phyloP scores from a whole-genome alignment of 2,888 invertebrate species.

The Drosophila kambysellisi region DNA sequence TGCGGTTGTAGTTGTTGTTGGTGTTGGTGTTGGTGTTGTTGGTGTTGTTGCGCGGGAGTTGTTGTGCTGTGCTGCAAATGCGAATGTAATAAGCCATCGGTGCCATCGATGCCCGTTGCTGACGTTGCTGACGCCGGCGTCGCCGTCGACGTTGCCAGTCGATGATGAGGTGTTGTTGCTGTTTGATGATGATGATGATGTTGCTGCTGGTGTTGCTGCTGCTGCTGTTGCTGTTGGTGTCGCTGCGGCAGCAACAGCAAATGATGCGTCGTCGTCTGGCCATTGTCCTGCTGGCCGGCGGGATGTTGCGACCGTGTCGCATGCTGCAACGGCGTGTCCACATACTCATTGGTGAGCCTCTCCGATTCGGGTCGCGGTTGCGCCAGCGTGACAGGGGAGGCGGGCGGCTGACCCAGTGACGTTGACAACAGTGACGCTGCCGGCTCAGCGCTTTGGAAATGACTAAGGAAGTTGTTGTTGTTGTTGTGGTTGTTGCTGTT shows the following conservation, averaged over 20 bases:
- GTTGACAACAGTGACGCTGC: slow-evolving; percentile 70
- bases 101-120: slow-evolving; percentile 82
- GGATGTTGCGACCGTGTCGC: slow-evolving; percentile 85
- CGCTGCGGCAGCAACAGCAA: slow-evolving; percentile 87
- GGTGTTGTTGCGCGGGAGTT: slow-evolving; percentile 49
- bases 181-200: slow-evolving; percentile 78
- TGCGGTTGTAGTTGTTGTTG: slow-evolving; percentile 42
- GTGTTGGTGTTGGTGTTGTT: slow-evolving; percentile 40
- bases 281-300: slow-evolving; percentile 85
- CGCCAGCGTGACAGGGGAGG: slow-evolving; percentile 86
- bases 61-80: slow-evolving; percentile 56
- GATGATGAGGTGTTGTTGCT: slow-evolving; percentile 61
- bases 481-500: slow-evolving; percentile 27
- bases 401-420: slow-evolving; percentile 76
- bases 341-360: slow-evolving; percentile 95
- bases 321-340: slow-evolving; percentile 91
- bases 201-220: slow-evolving; percentile 86
- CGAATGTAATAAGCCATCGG: slow-evolving; percentile 85
- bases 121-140: slow-evolving; percentile 51
- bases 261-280: slow-evolving; percentile 86
- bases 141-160: slow-evolving; percentile 53
- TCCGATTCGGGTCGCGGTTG: slow-evolving; percentile 94
- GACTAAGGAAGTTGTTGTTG: slow-evolving; percentile 82
- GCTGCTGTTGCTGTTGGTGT: slow-evolving; percentile 86
- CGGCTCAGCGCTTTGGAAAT: slow-evolving; percentile 84